Percentiles rank a stretch among this genome's conserved stretches.
Evolutionary conservation across 2,113 vertebrate genomes (phyloP).

Genomic region (Tilapia sparmanii): DNA sequence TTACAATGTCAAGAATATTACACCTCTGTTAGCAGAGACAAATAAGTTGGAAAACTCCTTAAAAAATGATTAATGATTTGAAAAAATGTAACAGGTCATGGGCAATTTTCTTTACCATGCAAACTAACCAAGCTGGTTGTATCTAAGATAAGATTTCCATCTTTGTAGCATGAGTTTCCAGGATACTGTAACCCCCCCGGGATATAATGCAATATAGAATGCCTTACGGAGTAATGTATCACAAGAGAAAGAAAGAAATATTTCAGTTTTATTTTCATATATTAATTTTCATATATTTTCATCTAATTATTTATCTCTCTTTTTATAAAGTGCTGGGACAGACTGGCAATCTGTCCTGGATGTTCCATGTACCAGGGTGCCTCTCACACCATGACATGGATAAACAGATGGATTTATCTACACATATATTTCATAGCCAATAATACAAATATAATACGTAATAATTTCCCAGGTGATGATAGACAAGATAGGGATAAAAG

Average conservation of each 20-base stretch:
- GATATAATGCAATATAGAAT: background rate
- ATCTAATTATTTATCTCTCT: background rate
- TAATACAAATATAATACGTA: background rate
- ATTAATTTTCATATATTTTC: background rate
- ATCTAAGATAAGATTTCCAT: background rate
- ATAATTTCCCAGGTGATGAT: background rate
- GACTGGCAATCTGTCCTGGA: background rate
- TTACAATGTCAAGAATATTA: background rate
- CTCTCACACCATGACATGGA: background rate
- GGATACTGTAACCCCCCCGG: rapidly evolving
- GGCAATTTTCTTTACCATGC: background rate
- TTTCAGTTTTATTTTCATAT: background rate
- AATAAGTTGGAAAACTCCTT: background rate
- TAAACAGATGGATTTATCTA: rapidly evolving
- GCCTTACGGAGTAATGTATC: background rate
- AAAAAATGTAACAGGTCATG: background rate
- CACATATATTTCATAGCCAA: background rate
- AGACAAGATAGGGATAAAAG: background rate
- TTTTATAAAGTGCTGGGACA: background rate
- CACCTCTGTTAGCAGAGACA: background rate
- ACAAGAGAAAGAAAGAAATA: background rate
- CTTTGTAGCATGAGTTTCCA: background rate
- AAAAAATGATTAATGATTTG: background rate
- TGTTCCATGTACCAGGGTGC: background rate
- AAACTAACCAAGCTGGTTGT: background rate